Percentiles rank a stretch among this genome's conserved stretches.
Conservation (phyloP, 2,888 invertebrate genomes). For the Crossocerus cetratus region DNA sequence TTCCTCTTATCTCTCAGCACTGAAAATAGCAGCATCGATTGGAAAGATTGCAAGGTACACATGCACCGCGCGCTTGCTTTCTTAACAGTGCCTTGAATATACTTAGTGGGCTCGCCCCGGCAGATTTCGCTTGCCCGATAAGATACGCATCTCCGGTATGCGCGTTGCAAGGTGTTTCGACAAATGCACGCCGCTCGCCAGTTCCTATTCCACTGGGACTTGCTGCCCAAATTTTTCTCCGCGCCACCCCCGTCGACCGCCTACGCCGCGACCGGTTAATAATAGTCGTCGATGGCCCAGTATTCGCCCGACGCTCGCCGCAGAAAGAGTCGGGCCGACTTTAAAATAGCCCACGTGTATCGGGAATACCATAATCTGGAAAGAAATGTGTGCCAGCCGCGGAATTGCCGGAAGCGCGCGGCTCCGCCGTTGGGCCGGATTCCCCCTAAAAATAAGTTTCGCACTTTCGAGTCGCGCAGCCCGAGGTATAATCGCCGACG, state of each 20-base stretch:
- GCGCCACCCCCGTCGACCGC: constrained; percentile 10
- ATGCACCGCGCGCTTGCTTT: too few relatives aligned
- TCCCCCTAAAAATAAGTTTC: too few relatives aligned
- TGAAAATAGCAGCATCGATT: too few relatives aligned
- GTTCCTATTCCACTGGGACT: too few relatives aligned
- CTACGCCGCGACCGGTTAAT: constrained; percentile 48
- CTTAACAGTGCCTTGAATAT: not conserved
- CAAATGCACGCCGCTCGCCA: not conserved
- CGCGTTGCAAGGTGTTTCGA: not conserved
- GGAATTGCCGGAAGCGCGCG: constrained; percentile 39
- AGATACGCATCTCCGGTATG: not conserved
- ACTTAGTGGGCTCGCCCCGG: not conserved
- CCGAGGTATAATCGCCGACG: not conserved
- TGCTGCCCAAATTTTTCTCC: too few relatives aligned
- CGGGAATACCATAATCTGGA: constrained; percentile 42
- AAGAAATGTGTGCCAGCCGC: constrained; percentile 30
- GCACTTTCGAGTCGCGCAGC: not conserved
- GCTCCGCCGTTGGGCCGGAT: too few relatives aligned
- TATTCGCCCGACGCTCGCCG: constrained; percentile 41
- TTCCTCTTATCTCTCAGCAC: too few relatives aligned
- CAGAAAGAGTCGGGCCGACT: constrained; percentile 23
- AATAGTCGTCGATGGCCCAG: constrained; percentile 52
- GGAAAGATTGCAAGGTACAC: too few relatives aligned
- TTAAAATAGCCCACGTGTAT: constrained; percentile 46
- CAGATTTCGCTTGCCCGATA: not conserved